These are phyloP conservation scores for Lochmaea capreae DNA, from an alignment of 2,888 invertebrate species.

Conservation along the genomic window DNA sequence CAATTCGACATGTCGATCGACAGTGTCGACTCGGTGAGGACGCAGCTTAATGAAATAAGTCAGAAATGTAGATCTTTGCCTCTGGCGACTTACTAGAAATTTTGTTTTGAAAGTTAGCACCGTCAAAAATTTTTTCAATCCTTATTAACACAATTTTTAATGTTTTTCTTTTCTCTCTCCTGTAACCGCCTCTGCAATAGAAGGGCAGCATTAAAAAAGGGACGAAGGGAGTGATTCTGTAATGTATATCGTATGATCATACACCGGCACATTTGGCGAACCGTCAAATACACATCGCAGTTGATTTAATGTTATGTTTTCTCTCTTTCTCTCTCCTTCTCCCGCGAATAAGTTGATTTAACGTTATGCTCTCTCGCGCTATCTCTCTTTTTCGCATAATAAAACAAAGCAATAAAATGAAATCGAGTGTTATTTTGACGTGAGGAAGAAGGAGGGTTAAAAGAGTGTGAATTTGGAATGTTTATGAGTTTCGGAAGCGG, in stretches of 20 bases:
- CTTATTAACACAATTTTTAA: background rate
- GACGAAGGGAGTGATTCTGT: constrained; percentile 46
- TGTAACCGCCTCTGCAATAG: constrained; percentile 5
- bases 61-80: no score
- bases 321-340: background rate
- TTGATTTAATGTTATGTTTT: constrained; percentile 36
- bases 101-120: no score
- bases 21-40: no score
- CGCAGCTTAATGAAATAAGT: no score
- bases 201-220: constrained; percentile 27
- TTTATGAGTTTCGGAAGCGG: constrained; percentile 1
- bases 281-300: constrained; percentile 45
- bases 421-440: constrained; percentile 32
- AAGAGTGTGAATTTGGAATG: constrained; percentile 15
- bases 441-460: constrained; percentile 7
- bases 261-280: constrained; percentile 47
- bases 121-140: no score
- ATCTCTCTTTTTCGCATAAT: constrained; percentile 31
- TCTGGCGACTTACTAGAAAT: no score
- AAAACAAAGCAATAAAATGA: constrained; percentile 35
- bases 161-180: background rate
- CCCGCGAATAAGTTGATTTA: constrained; percentile 10
- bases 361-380: background rate
- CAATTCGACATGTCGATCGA: no score
- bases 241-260: constrained; percentile 48